Percentiles rank a stretch among this genome's conserved stretches.
Evolutionary conservation across 2,797 vertebrate species (phyloP).

Genomic region (Bovichtus variegatus): DNA sequence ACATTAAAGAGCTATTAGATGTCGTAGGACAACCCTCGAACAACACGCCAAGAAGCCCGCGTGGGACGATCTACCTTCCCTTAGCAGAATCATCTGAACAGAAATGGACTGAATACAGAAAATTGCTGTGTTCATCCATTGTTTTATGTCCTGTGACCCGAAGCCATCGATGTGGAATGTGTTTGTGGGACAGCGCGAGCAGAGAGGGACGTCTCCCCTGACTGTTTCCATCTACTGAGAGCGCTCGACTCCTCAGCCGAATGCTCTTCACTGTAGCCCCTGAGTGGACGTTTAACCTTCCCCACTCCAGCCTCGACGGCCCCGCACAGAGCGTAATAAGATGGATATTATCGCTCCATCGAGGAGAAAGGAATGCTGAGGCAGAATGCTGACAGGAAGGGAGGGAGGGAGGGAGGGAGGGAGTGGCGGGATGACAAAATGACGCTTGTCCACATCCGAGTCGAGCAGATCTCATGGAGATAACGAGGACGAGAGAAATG

Average conservation of each 20-base stretch:
- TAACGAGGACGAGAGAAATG: slow-evolving; percentile 10
- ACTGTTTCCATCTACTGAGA: slow-evolving; percentile 50
- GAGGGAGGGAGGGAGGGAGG: slow-evolving; percentile 77
- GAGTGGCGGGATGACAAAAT: slow-evolving; percentile 3
- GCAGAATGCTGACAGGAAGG: no score
- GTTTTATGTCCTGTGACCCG: neutral
- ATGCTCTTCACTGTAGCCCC: slow-evolving; percentile 5
- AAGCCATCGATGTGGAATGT: neutral
- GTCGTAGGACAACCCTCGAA: no score
- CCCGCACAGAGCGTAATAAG: slow-evolving; percentile 18
- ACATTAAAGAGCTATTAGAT: no score
- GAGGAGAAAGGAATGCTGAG: slow-evolving; percentile 82
- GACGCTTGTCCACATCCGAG: slow-evolving; percentile 14
- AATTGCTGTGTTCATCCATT: neutral
- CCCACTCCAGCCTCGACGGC: slow-evolving; percentile 38
- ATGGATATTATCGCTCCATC: slow-evolving; percentile 44
- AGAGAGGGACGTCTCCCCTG: neutral
- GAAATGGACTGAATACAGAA: neutral
- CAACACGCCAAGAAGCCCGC: neutral
- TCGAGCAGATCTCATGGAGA: slow-evolving; percentile 25
- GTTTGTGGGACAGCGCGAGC: slow-evolving; percentile 12
- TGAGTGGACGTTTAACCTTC: slow-evolving; percentile 56
- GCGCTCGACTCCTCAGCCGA: slow-evolving; percentile 29
- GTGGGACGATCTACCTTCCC: neutral
- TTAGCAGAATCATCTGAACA: neutral